Conservation (phyloP, 2,113 vertebrate genomes). For the Gallinago jamesoni region DNA sequence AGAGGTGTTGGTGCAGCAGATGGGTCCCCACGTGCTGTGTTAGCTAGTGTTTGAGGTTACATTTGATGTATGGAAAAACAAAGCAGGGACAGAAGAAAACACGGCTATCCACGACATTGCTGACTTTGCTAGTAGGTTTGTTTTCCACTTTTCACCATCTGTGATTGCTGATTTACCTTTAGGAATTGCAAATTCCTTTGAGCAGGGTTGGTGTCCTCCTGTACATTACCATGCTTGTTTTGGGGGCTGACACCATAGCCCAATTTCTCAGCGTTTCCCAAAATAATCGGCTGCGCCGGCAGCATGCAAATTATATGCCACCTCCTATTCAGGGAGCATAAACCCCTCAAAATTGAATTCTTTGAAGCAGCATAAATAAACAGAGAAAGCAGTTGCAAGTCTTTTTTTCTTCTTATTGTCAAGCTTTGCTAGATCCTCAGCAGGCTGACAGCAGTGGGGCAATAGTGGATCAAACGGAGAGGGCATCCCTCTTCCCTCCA, state of each 20-base stretch:
- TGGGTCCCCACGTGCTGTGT: background rate
- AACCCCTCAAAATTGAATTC: background rate
- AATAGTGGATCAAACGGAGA: background rate
- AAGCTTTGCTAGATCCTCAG: background rate
- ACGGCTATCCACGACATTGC: background rate
- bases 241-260: background rate
- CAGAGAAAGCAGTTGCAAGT: background rate
- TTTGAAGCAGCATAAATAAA: background rate
- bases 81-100: background rate
- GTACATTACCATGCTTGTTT: rapidly evolving
- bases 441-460: background rate
- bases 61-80: background rate
- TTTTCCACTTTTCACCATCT: background rate
- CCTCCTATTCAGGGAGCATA: background rate
- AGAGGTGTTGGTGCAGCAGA: background rate
- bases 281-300: background rate
- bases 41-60: background rate
- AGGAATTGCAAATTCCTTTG: rapidly evolving
- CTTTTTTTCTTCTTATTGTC: background rate
- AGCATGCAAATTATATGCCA: background rate
- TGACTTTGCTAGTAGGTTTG: background rate
- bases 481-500: rapidly evolving
- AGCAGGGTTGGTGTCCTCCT: background rate
- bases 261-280: background rate
- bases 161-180: background rate